Evolutionary conservation across 2,797 vertebrate genomes (phyloP), one percentile per base, ranked within the genome.

Genomic region (Leptodactylus fallax): DNA sequence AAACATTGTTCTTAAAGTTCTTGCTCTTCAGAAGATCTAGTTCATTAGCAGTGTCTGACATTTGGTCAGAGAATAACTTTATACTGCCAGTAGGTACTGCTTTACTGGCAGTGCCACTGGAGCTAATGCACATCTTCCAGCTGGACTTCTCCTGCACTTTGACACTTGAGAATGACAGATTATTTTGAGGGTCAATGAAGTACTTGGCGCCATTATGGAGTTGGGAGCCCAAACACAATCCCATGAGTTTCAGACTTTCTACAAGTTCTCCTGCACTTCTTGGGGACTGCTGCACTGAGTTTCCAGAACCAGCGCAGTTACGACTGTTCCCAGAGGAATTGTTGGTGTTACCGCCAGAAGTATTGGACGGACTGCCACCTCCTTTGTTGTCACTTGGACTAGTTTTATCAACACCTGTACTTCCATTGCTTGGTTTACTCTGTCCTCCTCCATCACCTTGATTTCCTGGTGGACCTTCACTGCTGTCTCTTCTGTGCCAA

Each of bases 41-140:
- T 85, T 95, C 94, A 0, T 93, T 91, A 78, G 94, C 82, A 4
- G 95, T 93, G 92, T 89, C 95, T 90, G 95, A 94, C 93, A 96
- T 95, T 93, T 93, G 91, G 93, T 96, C 97, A 0, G 96, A 95
- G 94, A 96, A 96, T 45, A 94, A 86, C 85, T 93, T 94, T 8
- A 95, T 92, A 91, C 88, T 81, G 69, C 92, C 93, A 67, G 94
- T 23, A 0, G 94, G 91, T 0, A 95, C 92, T 87, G 94, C 92
- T 89, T 94, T 96, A 90, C 95, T 95, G 83, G 95, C 81, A 55
- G 92, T 95, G 60, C 95, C 94, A 0, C 92, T 90, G 45, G 97
- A 95, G 90, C 96, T 95, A 56, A 98, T 95, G 90, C 97, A 98
- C 97, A 99, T 98, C 93, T 97, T 98, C 98, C 97, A 98, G 0